Conservation (phyloP, 2,113 vertebrate species). For the Sphaerodactylus townsendi region DNA sequence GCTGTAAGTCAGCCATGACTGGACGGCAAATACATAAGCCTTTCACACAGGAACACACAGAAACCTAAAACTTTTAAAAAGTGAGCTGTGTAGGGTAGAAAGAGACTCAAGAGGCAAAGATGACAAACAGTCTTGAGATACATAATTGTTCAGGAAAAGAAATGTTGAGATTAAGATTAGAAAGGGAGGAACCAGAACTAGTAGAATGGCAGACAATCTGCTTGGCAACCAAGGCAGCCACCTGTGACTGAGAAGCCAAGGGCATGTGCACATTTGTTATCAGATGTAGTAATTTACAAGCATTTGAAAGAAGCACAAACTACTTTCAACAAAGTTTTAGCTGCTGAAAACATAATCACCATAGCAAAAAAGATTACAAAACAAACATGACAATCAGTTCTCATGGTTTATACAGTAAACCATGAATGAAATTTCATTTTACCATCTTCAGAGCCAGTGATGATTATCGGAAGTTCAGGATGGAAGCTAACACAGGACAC, state of each 20-base stretch:
- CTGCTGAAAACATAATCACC: background rate
- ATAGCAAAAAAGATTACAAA: background rate
- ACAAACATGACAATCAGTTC: background rate
- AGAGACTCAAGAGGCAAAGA: background rate
- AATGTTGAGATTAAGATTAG: background rate
- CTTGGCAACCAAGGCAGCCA: background rate
- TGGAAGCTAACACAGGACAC: conserved; percentile 98
- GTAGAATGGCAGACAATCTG: background rate
- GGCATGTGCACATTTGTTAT: background rate
- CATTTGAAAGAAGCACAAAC: background rate
- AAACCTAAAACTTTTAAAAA: background rate
- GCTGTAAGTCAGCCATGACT: too few species aligned
- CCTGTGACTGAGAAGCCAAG: background rate
- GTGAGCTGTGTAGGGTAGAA: background rate
- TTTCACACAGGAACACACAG: background rate
- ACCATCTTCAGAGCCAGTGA: conserved; percentile 98
- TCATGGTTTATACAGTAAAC: background rate
- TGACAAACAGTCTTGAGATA: background rate
- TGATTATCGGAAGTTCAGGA: conserved; percentile 95
- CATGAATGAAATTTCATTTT: conserved; percentile 54
- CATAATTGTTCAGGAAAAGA: background rate
- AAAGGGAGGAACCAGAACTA: background rate
- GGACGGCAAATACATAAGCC: too few species aligned
- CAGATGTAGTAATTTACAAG: background rate
- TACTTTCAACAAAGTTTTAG: background rate